A percentile compares a stretch with the other conserved stretches of the same genome.
These are phyloP conservation scores for Idris sp. DNA, from an alignment of 1,140 invertebrate species.

Conservation along the genomic window DNA sequence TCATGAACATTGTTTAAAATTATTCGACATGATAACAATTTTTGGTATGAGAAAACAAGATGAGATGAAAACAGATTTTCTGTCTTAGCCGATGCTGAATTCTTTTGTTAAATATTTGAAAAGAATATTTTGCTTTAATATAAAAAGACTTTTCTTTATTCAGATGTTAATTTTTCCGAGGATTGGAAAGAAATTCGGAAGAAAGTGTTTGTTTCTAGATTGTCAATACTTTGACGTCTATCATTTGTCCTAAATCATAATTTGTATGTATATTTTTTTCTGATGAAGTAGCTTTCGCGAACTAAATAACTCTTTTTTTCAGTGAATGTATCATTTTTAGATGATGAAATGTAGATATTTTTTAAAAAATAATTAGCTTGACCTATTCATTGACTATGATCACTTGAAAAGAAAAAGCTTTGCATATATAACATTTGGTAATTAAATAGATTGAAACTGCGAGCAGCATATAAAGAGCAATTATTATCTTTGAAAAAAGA, in stretches of 20 bases:
- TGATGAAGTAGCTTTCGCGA: too few species aligned
- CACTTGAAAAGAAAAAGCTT: constrained; percentile 24
- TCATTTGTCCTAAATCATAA: too few species aligned
- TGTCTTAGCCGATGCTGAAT: constrained; percentile 8
- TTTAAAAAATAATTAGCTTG: too few species aligned
- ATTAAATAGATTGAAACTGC: constrained; percentile 48
- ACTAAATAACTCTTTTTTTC: too few species aligned
- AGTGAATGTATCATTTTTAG: too few species aligned
- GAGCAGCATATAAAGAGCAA: constrained; percentile 39
- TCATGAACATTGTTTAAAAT: constrained; percentile 14
- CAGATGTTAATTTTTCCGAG: constrained; percentile 19
- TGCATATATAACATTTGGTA: constrained; percentile 20
- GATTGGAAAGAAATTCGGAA: constrained; percentile 1
- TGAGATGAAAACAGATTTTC: constrained; percentile 17
- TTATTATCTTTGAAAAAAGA: constrained; percentile 25
- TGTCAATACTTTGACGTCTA: background rate
- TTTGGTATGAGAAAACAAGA: constrained; percentile 11
- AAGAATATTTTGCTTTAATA: constrained; percentile 14
- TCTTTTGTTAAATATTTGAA: constrained; percentile 23
- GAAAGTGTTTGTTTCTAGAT: constrained; percentile 11
- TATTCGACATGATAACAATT: constrained; percentile 19
- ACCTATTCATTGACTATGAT: too few species aligned
- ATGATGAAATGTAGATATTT: too few species aligned
- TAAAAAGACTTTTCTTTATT: constrained; percentile 13
- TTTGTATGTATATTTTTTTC: background rate